Percentiles rank a stretch among this genome's conserved stretches.
phyloP scores from a whole-genome alignment of 2,888 invertebrate genomes.

The Drosophila mettleri region DNA sequence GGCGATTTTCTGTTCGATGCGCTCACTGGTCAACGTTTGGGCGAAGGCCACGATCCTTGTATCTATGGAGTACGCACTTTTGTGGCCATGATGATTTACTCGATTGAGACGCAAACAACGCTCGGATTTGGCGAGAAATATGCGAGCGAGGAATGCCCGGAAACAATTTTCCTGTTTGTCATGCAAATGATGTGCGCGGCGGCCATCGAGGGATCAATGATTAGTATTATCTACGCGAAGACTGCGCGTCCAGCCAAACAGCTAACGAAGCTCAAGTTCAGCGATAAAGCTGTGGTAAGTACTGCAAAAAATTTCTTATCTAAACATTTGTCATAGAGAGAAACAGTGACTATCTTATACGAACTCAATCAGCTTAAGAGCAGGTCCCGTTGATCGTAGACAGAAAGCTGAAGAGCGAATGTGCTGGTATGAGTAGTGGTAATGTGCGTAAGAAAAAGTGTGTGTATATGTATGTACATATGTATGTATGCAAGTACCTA shows the following conservation, averaged over 20 bases:
- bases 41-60: constrained; percentile 86
- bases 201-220: constrained; percentile 86
- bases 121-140: constrained; percentile 94
- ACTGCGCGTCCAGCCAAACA: constrained; percentile 91
- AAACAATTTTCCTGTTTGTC: constrained; percentile 90
- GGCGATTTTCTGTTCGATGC: constrained; percentile 90
- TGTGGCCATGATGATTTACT: constrained; percentile 91
- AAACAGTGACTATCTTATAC: too few species aligned
- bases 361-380: too few species aligned
- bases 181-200: constrained; percentile 91
- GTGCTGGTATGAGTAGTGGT: too few species aligned
- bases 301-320: too few species aligned
- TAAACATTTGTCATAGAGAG: background rate
- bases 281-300: constrained; percentile 89
- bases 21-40: constrained; percentile 83
- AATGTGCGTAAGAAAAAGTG: too few species aligned
- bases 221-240: constrained; percentile 91
- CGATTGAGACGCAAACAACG: constrained; percentile 94
- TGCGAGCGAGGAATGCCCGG: constrained; percentile 93
- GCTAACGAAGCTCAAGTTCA: constrained; percentile 92
- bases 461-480: too few species aligned
- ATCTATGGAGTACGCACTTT: constrained; percentile 88
- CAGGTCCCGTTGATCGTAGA: too few species aligned
- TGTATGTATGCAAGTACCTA: too few species aligned
- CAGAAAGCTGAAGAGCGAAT: too few species aligned